A percentile compares a stretch with the other conserved stretches of the same genome.
Conservation (phyloP, 2,888 invertebrate species). For the Drosophila histrio region DNA sequence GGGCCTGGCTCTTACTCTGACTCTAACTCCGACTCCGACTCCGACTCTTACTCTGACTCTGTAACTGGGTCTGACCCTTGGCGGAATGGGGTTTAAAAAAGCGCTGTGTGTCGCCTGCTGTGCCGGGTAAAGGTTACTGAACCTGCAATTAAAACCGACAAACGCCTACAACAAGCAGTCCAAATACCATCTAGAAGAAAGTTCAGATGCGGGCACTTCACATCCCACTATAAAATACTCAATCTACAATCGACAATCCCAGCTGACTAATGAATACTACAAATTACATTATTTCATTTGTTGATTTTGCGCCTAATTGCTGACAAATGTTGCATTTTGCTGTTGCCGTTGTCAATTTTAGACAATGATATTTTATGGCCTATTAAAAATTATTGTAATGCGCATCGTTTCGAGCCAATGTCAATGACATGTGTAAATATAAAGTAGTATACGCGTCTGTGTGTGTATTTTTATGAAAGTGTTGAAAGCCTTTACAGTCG, state of each 20-base stretch:
- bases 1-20: conserved; percentile 5
- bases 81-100: conserved; percentile 24
- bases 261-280: conserved; percentile 48
- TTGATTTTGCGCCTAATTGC: conserved; percentile 53
- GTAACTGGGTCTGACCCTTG: conserved; percentile 30
- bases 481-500: conserved; percentile 62
- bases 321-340: conserved; percentile 53
- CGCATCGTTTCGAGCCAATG: conserved; percentile 56
- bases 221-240: neutral
- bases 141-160: conserved; percentile 76
- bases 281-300: conserved; percentile 48
- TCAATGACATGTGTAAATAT: conserved; percentile 68
- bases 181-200: conserved; percentile 13
- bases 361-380: conserved; percentile 68
- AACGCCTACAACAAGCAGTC: conserved; percentile 49
- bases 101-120: conserved; percentile 34
- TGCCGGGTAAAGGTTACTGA: conserved; percentile 74
- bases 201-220: conserved; percentile 50
- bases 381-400: conserved; percentile 69
- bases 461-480: conserved; percentile 61
- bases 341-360: conserved; percentile 50
- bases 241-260: conserved; percentile 26
- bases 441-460: neutral
- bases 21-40: neutral
- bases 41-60: neutral